Base-by-base conservation (phyloP, 2,797 vertebrate species). In the Melanogrammus aeglefinus region DNA sequence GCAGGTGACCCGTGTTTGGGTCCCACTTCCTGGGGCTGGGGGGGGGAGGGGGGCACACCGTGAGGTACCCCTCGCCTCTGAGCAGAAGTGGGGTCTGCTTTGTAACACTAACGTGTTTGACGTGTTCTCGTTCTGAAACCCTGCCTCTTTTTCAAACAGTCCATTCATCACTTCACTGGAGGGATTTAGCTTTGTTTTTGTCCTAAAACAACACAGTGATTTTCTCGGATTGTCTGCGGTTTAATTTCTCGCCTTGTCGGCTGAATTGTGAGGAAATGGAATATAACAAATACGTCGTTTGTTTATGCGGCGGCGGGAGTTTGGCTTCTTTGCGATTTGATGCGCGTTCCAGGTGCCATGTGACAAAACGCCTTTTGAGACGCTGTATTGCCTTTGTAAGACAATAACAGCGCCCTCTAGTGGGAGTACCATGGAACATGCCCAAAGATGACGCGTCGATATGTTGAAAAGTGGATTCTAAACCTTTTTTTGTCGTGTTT, bases 381-480 rank as follows among this genome's bases (percentile, higher is more conserved):
- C 7, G 57, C 57, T 9, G 57, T 63, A n/a, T 63, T 24, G 57
- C 57, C 57, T 63, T 63, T 24, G 21, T 76, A 57, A 7, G 78
- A 39, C 75, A 47, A 51, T 4, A 18, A 44, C 72, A 39, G 0
- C 82, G 0, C 91, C 91, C 84, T 80, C 91, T 93, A 85, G 88
- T 91, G 93, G 86, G n/a, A 0, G 0, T 3, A 39, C 1, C 10
- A 63, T 38, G n/a, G 41, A 85, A 76, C 74, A 51, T 24, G 9
- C 6, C 39, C 6, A 3, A 1, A 72, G 31, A 5, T n/a, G 21
- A 8, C 6, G 21, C 6, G 57, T 24, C 51, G 16, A 27, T 14
- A 18, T 75, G 63, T 74, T 8, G 71, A 44, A 76, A 9, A 80
- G 10, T 63, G 47, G 2, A 39, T 70, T 69, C 76, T 0, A 77